These are phyloP conservation scores for Dysdera silvatica DNA, from an alignment of 1,140 invertebrate species.

Conservation along the genomic window DNA sequence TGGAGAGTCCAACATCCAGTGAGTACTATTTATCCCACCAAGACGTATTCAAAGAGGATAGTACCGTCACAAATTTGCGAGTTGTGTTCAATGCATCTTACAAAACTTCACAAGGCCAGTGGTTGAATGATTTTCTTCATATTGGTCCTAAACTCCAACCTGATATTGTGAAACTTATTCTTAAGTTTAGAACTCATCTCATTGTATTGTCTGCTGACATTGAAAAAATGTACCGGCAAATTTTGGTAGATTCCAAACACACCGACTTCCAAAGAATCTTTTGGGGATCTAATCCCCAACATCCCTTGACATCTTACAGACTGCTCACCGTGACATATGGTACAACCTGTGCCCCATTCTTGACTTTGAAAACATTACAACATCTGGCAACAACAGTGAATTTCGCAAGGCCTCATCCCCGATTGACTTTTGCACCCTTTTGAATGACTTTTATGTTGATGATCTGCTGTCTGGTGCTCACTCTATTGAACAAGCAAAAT, in stretches of 20 bases:
- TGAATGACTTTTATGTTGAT: slow-evolving; percentile 37
- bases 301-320: slow-evolving; percentile 37
- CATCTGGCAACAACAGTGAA: slow-evolving; percentile 37
- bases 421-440: slow-evolving; percentile 13
- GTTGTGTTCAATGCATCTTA: slow-evolving; percentile 42
- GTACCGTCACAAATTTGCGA: slow-evolving; percentile 39
- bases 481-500: slow-evolving; percentile 26
- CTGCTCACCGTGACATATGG: slow-evolving; percentile 41
- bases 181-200: slow-evolving; percentile 32
- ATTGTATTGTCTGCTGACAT: slow-evolving; percentile 41
- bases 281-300: slow-evolving; percentile 38
- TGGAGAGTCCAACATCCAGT: background rate
- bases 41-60: slow-evolving; percentile 33
- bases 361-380: slow-evolving; percentile 35
- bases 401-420: slow-evolving; percentile 32
- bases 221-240: slow-evolving; percentile 36
- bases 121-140: slow-evolving; percentile 41
- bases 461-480: slow-evolving; percentile 34
- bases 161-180: slow-evolving; percentile 31
- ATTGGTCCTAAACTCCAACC: slow-evolving; percentile 27
- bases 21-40: slow-evolving; percentile 48
- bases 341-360: slow-evolving; percentile 36
- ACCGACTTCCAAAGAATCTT: slow-evolving; percentile 43
- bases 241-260: background rate
- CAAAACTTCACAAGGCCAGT: slow-evolving; percentile 31